These are phyloP conservation scores for Sebastes steindachneri DNA, from an alignment of 2,797 vertebrate species.

Conservation along the genomic window DNA sequence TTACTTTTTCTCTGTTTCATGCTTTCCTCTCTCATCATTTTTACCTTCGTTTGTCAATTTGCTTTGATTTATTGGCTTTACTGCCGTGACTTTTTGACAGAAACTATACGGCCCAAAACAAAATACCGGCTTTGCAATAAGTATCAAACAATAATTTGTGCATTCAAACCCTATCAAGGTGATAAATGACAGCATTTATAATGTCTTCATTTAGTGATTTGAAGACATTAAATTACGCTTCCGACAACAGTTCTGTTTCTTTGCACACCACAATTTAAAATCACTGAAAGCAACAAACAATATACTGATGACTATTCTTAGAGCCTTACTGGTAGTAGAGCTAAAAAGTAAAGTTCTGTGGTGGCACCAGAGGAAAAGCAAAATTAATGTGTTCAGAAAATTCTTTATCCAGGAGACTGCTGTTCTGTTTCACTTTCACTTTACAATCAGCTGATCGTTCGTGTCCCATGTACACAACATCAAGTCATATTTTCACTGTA, in stretches of 20 bases:
- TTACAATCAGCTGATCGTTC: too few relatives aligned
- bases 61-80: slow-evolving; percentile 40
- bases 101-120: slow-evolving; percentile 35
- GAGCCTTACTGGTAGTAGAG: too few relatives aligned
- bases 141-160: background rate
- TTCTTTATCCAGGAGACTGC: too few relatives aligned
- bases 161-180: background rate
- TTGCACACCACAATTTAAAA: background rate
- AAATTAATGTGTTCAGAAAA: too few relatives aligned
- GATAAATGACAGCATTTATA: background rate
- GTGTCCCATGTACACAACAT: too few relatives aligned
- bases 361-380: too few relatives aligned
- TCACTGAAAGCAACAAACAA: background rate
- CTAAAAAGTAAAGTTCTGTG: too few relatives aligned
- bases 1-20: slow-evolving; percentile 51
- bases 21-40: slow-evolving; percentile 41
- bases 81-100: slow-evolving; percentile 34
- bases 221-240: background rate
- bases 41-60: slow-evolving; percentile 51
- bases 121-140: slow-evolving; percentile 12
- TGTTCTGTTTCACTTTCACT: too few relatives aligned
- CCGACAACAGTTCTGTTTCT: background rate
- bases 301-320: background rate
- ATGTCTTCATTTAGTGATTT: background rate
- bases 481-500: too few relatives aligned